phyloP scores from a whole-genome alignment of 1,140 invertebrate species.

The Bradysia coprophila region DNA sequence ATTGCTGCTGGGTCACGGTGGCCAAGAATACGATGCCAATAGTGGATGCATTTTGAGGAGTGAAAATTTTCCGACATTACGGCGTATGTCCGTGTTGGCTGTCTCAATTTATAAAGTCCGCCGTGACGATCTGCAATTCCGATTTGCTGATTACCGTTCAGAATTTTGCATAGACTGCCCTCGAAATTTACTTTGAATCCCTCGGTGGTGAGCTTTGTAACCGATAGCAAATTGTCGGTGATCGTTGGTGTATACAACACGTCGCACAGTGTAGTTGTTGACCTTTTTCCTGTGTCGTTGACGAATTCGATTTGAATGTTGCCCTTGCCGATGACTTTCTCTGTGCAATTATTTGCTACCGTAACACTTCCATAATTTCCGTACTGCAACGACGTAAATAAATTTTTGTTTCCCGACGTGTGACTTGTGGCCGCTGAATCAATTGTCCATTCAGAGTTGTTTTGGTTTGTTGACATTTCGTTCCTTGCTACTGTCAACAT shows the following conservation, averaged over 20 bases:
- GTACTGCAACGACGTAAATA: neutral
- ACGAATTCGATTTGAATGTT: neutral
- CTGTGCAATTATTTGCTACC: neutral
- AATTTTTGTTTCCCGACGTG: neutral
- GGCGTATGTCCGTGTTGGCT: slow-evolving; percentile 7
- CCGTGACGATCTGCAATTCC: slow-evolving; percentile 8
- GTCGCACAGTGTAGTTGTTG: slow-evolving; percentile 3
- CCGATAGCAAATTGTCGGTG: slow-evolving; percentile 19
- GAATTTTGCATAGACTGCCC: slow-evolving; percentile 9
- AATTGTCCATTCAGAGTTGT: no score
- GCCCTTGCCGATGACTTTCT: neutral
- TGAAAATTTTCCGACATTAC: neutral
- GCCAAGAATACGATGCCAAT: slow-evolving; percentile 5
- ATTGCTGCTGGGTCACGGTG: slow-evolving; percentile 3
- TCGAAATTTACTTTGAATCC: slow-evolving; percentile 14
- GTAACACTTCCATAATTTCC: neutral
- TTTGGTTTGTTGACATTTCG: no score
- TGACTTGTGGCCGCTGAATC: neutral
- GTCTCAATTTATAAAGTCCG: slow-evolving; percentile 9
- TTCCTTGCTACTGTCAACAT: no score
- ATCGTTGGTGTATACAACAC: slow-evolving; percentile 21
- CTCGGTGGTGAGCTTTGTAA: slow-evolving; percentile 10
- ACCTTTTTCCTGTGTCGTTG: neutral
- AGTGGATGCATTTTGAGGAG: slow-evolving; percentile 2
- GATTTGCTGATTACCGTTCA: slow-evolving; percentile 8